Evolutionary conservation across 2,113 vertebrate genomes (phyloP).

Genomic region (Syngnathoides biaculeatus): DNA sequence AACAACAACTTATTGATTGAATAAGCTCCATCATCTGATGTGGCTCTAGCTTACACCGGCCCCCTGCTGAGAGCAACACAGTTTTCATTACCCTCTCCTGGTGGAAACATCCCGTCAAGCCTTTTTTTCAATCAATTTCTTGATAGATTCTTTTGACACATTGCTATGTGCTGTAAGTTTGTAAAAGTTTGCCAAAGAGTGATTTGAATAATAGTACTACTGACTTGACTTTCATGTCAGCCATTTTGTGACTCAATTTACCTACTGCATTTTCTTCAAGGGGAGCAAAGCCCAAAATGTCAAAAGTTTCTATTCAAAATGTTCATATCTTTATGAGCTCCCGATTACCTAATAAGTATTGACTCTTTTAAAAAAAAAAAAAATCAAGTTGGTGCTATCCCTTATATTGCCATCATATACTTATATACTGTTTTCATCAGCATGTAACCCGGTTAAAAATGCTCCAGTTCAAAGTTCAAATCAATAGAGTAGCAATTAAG

Average conservation of each 20-base stretch:
- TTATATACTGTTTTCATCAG: too few species aligned
- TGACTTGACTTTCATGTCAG: not conserved
- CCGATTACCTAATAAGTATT: too few species aligned
- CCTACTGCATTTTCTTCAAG: not conserved
- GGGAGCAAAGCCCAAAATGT: too few species aligned
- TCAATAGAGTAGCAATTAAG: too few species aligned
- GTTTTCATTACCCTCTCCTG: conserved; percentile 24
- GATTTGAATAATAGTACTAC: not conserved
- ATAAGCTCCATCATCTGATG: conserved; percentile 73
- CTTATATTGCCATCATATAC: too few species aligned
- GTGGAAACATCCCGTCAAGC: conserved; percentile 1
- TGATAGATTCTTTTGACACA: not conserved
- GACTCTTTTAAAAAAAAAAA: too few species aligned
- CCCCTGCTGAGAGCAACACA: conserved; percentile 60
- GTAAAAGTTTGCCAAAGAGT: not conserved
- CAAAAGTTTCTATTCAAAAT: too few species aligned
- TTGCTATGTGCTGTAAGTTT: not conserved
- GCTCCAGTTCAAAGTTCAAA: too few species aligned
- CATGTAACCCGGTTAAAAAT: too few species aligned
- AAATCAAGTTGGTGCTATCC: too few species aligned
- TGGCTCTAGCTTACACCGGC: conserved; percentile 63
- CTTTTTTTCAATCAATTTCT: not conserved
- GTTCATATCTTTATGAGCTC: too few species aligned
- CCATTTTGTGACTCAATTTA: not conserved
- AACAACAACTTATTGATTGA: conserved; percentile 75